phyloP scores from a whole-genome alignment of 2,888 invertebrate genomes.

The Odontocerum albicorne region DNA sequence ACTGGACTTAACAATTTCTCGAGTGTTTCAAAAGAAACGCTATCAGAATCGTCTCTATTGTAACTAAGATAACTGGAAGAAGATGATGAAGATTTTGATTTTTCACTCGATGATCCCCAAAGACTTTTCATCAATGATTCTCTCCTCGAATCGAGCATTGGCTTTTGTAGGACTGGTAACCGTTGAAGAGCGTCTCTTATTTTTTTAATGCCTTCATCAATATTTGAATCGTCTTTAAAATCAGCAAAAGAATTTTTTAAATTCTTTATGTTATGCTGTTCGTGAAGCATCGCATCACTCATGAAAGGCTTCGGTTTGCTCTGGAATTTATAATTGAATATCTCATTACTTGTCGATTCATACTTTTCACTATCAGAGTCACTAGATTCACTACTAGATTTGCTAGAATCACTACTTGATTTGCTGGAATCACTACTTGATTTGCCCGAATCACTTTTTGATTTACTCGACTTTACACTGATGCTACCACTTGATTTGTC shows the following conservation, averaged over 20 bases:
- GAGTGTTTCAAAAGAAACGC: slow-evolving; percentile 9
- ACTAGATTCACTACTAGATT: not conserved
- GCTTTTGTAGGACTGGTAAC: slow-evolving; percentile 1
- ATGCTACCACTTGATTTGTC: too few relatives aligned
- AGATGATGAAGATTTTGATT: slow-evolving; percentile 1
- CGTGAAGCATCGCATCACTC: too few relatives aligned
- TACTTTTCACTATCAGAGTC: too few relatives aligned
- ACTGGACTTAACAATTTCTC: slow-evolving; percentile 6
- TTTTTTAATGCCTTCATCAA: not conserved
- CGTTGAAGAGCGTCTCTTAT: slow-evolving; percentile 14
- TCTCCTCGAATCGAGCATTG: slow-evolving; percentile 3
- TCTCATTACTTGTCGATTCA: too few relatives aligned
- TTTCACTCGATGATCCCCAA: not conserved
- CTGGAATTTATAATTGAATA: too few relatives aligned
- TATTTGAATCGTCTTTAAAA: too few relatives aligned
- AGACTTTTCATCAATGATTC: not conserved
- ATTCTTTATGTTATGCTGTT: too few relatives aligned
- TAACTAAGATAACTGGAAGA: slow-evolving; percentile 5
- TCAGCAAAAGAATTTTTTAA: too few relatives aligned
- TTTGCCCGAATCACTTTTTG: too few relatives aligned
- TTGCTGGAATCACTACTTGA: too few relatives aligned
- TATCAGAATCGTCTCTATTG: not conserved
- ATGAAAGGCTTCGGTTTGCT: not conserved
- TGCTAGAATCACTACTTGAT: too few relatives aligned
- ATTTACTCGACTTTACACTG: too few relatives aligned